Percentiles rank a stretch among this genome's conserved stretches.
These are phyloP conservation scores for Lagorchestes hirsutus DNA, from an alignment of 2,797 vertebrate genomes.

Conservation along the genomic window DNA sequence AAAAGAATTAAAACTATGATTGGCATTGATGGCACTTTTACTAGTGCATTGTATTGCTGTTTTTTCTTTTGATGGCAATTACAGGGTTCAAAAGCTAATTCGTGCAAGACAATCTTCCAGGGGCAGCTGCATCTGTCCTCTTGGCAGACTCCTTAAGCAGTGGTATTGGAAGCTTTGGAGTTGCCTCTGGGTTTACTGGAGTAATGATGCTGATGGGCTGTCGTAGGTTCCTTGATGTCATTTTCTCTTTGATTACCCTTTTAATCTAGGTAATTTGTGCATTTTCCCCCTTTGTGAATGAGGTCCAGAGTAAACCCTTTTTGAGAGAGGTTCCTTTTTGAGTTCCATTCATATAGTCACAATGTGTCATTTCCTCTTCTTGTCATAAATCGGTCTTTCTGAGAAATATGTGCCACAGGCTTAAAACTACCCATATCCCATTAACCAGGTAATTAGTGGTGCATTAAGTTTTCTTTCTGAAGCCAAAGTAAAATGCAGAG, in stretches of 20 bases:
- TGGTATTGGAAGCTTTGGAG: conserved; percentile 69
- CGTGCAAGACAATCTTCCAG: conserved; percentile 64
- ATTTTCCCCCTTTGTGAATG: conserved; percentile 70
- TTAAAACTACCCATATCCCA: conserved; percentile 71
- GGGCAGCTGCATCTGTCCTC: conserved; percentile 67
- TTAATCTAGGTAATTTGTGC: conserved; percentile 75
- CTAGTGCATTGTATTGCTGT: conserved; percentile 13
- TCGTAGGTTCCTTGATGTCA: conserved; percentile 54
- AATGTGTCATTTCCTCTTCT: conserved; percentile 69
- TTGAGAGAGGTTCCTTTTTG: conserved; percentile 67
- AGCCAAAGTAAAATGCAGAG: conserved; percentile 72
- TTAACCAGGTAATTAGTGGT: conserved; percentile 77
- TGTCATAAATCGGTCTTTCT: conserved; percentile 73
- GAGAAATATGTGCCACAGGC: conserved; percentile 63
- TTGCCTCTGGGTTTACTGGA: conserved; percentile 65
- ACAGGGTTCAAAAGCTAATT: conserved; percentile 75
- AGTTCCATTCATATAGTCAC: conserved; percentile 50
- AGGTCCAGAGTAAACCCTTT: conserved; percentile 49
- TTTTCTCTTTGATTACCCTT: conserved; percentile 77
- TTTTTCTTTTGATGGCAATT: conserved; percentile 70
- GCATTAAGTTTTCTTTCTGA: conserved; percentile 75
- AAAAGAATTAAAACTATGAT: background rate
- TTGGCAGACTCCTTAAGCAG: conserved; percentile 67
- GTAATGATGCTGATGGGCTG: conserved; percentile 61
- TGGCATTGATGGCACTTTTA: conserved; percentile 64